Conservation (phyloP, 2,797 vertebrate species). For the Hydrocynus forskahlii region DNA sequence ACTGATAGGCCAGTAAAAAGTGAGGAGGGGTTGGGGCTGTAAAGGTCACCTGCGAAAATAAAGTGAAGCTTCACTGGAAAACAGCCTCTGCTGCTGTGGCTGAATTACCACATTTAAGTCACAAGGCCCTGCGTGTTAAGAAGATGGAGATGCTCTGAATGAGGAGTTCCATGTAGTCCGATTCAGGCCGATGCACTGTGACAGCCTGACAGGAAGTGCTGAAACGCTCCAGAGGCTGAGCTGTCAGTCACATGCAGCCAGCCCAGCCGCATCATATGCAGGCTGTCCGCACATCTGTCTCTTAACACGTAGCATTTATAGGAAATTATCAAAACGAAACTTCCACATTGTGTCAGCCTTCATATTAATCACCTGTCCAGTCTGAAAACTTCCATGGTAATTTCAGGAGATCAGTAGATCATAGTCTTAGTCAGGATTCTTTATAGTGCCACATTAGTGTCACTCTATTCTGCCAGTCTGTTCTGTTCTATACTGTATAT, state of each 20-base stretch:
- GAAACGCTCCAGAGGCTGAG: constrained; percentile 42
- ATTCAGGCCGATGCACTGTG: constrained; percentile 36
- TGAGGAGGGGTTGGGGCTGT: neutral
- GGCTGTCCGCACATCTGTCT: constrained; percentile 9
- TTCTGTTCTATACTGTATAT: no score
- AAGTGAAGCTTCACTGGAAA: neutral
- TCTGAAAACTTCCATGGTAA: neutral
- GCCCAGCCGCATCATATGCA: constrained; percentile 17
- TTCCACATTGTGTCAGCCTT: neutral
- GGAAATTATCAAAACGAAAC: neutral
- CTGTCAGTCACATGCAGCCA: constrained; percentile 38
- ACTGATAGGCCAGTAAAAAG: neutral
- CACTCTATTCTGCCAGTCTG: no score
- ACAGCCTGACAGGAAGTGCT: constrained; percentile 49
- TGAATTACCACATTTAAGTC: constrained; percentile 14
- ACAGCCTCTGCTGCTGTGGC: neutral
- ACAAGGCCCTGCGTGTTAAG: neutral
- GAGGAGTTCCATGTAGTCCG: neutral
- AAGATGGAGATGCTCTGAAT: constrained; percentile 4
- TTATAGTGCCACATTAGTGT: neutral
- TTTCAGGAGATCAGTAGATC: neutral
- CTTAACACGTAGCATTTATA: neutral
- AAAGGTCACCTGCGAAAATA: neutral
- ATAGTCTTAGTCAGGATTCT: neutral
- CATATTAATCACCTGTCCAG: neutral